Percentiles rank a stretch among this genome's conserved stretches.
These are phyloP conservation scores for Calephelis perditalis DNA, from an alignment of 2,888 invertebrate species.

Conservation along the genomic window DNA sequence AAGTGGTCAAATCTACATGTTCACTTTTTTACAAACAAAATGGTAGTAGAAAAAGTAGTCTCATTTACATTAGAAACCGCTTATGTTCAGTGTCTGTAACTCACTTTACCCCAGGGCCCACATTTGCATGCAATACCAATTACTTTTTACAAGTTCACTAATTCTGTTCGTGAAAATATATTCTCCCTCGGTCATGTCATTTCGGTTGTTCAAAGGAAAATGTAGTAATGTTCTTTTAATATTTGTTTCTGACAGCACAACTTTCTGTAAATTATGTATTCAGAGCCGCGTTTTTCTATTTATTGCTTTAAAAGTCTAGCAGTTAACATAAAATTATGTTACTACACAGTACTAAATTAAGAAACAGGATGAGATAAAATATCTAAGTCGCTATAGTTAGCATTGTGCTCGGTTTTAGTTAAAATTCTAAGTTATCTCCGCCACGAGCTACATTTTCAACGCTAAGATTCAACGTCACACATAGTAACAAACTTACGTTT, in stretches of 20 bases:
- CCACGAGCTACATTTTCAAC: too few relatives aligned
- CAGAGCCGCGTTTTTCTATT: background rate
- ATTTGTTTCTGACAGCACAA: background rate
- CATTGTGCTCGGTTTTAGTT: too few relatives aligned
- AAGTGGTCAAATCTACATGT: too few relatives aligned
- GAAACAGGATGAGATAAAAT: too few relatives aligned
- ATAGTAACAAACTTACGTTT: too few relatives aligned
- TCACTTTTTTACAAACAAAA: slow-evolving; percentile 38
- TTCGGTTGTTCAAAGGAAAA: slow-evolving; percentile 8
- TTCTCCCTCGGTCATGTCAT: slow-evolving; percentile 13
- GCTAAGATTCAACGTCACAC: too few relatives aligned
- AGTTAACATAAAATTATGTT: too few relatives aligned
- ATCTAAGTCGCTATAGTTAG: too few relatives aligned
- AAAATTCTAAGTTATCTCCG: too few relatives aligned
- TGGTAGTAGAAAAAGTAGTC: slow-evolving; percentile 38
- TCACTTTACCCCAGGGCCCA: slow-evolving; percentile 41
- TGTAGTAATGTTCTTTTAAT: slow-evolving; percentile 1
- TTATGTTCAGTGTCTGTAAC: slow-evolving; percentile 47
- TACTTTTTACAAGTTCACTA: slow-evolving; percentile 63
- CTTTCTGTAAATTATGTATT: background rate
- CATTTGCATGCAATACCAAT: slow-evolving; percentile 67
- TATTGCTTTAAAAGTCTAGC: background rate
- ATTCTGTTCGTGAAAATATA: slow-evolving; percentile 39
- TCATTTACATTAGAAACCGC: slow-evolving; percentile 65
- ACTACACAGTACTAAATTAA: too few relatives aligned